Percentiles rank a stretch among this genome's conserved stretches.
These are phyloP conservation scores for Lagopus muta DNA, from an alignment of 2,113 vertebrate species.

Conservation along the genomic window DNA sequence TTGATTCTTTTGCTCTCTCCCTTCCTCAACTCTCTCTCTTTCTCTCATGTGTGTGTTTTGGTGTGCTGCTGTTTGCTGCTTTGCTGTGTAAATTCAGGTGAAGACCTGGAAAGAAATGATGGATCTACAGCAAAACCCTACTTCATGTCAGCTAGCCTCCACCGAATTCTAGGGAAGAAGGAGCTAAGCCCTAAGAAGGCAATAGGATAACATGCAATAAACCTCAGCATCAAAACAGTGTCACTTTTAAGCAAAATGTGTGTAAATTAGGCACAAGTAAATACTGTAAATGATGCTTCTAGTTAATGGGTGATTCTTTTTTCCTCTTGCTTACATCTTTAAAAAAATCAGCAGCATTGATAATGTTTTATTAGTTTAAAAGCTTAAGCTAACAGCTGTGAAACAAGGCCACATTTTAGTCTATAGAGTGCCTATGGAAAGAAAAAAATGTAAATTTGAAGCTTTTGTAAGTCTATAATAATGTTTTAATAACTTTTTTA, in stretches of 20 bases:
- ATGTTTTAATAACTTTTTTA: conserved; percentile 82
- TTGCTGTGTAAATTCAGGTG: conserved; percentile 82
- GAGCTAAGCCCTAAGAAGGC: conserved; percentile 83
- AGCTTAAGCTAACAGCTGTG: conserved; percentile 54
- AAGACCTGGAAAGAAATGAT: conserved; percentile 97
- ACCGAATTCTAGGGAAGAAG: conserved; percentile 89
- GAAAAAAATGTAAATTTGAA: conserved; percentile 74
- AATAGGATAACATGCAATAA: conserved; percentile 67
- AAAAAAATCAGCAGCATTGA: neutral
- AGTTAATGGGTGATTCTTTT: conserved; percentile 65
- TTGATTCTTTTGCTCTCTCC: conserved; percentile 58
- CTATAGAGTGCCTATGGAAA: conserved; percentile 73
- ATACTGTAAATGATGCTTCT: conserved; percentile 67
- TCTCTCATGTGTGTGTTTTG: neutral
- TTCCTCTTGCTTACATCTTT: conserved; percentile 46
- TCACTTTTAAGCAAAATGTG: conserved; percentile 48
- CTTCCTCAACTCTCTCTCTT: conserved; percentile 8
- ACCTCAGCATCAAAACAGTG: conserved; percentile 44
- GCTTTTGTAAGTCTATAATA: conserved; percentile 69
- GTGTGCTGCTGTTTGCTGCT: conserved; percentile 20
- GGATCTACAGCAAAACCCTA: conserved; percentile 93
- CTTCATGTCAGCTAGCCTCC: conserved; percentile 92
- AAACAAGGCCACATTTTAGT: conserved; percentile 59
- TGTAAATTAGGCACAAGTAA: conserved; percentile 68
- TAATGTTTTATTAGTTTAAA: conserved; percentile 7